These are phyloP conservation scores for Craseonycteris thonglongyai DNA, from an alignment of 2,113 vertebrate species.

Conservation along the genomic window DNA sequence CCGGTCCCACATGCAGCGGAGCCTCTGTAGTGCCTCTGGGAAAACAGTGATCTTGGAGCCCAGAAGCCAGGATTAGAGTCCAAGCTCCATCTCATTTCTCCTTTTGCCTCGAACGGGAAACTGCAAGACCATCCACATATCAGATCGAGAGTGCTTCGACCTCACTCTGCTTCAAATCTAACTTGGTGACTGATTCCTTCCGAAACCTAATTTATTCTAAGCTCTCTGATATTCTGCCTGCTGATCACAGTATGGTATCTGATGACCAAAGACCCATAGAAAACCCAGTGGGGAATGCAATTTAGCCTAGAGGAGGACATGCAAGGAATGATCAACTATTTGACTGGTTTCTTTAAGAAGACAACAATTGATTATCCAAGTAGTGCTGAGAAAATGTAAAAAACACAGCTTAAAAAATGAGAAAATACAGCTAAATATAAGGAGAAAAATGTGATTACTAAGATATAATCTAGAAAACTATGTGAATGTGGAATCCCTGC, in stretches of 20 bases:
- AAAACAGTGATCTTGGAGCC: background rate
- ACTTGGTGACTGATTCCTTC: background rate
- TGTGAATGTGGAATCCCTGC: background rate
- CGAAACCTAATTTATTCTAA: background rate
- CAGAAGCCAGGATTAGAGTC: background rate
- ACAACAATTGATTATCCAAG: background rate
- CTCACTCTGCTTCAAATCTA: background rate
- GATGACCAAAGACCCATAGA: background rate
- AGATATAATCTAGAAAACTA: background rate
- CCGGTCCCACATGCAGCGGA: background rate
- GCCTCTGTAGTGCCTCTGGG: constrained; percentile 11
- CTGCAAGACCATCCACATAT: background rate
- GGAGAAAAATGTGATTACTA: background rate
- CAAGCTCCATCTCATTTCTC: background rate
- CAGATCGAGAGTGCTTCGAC: background rate
- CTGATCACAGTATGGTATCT: background rate
- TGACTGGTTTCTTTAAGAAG: background rate
- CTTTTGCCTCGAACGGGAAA: background rate
- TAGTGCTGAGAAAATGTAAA: background rate
- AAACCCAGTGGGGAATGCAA: background rate
- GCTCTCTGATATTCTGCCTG: background rate
- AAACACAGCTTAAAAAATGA: background rate
- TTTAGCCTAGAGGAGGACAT: background rate
- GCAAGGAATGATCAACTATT: background rate
- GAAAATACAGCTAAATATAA: background rate